Evolutionary conservation across 2,113 vertebrate genomes (phyloP), one percentile per base, ranked within the genome.

Genomic region (Eublepharis macularius): DNA sequence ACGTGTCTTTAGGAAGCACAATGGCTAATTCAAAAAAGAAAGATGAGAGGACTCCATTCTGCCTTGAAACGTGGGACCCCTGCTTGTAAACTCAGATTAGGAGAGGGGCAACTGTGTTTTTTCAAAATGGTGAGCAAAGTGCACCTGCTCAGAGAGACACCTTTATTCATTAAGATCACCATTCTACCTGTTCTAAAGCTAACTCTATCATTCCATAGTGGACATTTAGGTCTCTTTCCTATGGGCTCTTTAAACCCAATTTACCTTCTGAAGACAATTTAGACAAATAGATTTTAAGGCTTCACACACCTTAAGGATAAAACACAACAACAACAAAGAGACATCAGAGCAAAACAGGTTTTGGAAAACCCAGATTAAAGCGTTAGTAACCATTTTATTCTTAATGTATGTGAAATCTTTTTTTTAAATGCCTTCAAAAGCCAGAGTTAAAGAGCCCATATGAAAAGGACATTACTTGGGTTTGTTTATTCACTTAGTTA

Each of bases 1-100:
- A 36, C 9, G 47, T 65, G 73, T 72, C 9, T 60, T 60, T 80
- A 47, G 32, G 41, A 80, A 65, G 66, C 43, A 80, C 41, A 78
- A 54, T 73, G 26, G 54, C n/a, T 73, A 43, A 54, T 84, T 77
- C 36, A 36, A 80, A 41, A 80, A 86, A 14, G 45, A 73, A 80
- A 85, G n/a, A 32, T 36, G 29, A 74, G 41, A 80, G 41, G 54
- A 54, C 76, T 78, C 24, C 57, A 80, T 34, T 86, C 69, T 86
- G 77, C 41, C 51, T 65, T 34, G 57, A 54, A 80, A 80, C 34
- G 14, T 9, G 24, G 14, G 51, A 57, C 17, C 39, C 6, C 34
- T 54, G 32, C 17, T 49, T 13, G 49, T 63, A 72, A 54, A 70
- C 51, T 49, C 76, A 60, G 36, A 60, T 13, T 29, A 17, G 29